These are phyloP conservation scores for Agrilus planipennis DNA, from an alignment of 1,140 invertebrate genomes.

Conservation along the genomic window DNA sequence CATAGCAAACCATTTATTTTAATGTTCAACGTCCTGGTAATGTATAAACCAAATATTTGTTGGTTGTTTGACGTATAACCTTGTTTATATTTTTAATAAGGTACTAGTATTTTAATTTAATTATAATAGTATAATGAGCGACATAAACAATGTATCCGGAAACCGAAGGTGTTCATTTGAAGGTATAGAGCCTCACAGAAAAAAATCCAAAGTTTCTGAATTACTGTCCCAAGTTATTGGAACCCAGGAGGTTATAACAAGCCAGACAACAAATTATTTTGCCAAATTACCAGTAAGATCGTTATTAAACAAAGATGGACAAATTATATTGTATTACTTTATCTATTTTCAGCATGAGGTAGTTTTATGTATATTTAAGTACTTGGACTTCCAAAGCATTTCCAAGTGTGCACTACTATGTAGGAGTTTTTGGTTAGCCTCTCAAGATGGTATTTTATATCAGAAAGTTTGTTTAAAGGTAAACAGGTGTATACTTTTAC, in stretches of 20 bases:
- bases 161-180: no score
- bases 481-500: constrained; percentile 1
- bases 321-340: neutral
- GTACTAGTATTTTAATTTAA: no score
- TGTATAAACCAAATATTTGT: no score
- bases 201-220: neutral
- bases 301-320: neutral
- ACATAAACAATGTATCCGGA: no score
- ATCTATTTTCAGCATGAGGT: constrained; percentile 15
- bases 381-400: constrained; percentile 19
- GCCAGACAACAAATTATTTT: neutral
- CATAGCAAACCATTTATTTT: no score
- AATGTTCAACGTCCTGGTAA: no score
- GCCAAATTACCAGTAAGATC: neutral
- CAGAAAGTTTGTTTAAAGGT: constrained; percentile 17
- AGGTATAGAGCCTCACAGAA: neutral
- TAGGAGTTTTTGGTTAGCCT: constrained; percentile 17
- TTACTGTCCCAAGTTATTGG: no score
- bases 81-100: no score
- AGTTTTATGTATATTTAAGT: constrained; percentile 17
- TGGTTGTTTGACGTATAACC: no score
- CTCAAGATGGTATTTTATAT: constrained; percentile 18
- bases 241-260: neutral
- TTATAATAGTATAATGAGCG: no score
- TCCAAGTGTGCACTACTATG: constrained; percentile 17